Percentiles rank a stretch among this genome's conserved stretches.
Evolutionary conservation across 1,140 invertebrate species (phyloP).

Genomic region (Holotrichia oblita): DNA sequence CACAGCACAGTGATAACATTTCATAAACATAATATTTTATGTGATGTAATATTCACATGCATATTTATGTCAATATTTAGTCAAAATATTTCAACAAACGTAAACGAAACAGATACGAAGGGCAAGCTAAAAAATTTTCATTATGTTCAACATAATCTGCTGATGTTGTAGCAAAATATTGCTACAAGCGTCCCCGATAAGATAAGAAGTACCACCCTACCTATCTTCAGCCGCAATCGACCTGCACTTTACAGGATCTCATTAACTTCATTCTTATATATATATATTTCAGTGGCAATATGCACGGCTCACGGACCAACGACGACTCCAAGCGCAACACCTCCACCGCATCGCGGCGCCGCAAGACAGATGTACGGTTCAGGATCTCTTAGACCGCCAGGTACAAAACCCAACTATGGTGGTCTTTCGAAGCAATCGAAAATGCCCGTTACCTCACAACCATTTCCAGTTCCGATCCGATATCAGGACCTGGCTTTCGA

Average conservation of each 20-base stretch:
- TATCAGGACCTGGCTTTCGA: slow-evolving; percentile 46
- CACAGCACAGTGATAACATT: too few species aligned
- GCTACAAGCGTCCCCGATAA: too few species aligned
- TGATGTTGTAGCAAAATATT: too few species aligned
- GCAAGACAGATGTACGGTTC: slow-evolving; percentile 69
- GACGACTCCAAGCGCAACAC: slow-evolving; percentile 42
- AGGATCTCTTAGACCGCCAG: slow-evolving; percentile 63
- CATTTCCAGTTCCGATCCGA: slow-evolving; percentile 41
- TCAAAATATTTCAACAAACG: neutral
- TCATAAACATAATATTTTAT: too few species aligned
- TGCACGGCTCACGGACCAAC: slow-evolving; percentile 39
- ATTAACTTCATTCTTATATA: too few species aligned
- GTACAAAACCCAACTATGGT: slow-evolving; percentile 51
- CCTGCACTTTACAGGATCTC: too few species aligned
- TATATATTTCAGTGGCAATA: neutral
- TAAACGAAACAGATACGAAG: too few species aligned
- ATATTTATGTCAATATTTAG: neutral
- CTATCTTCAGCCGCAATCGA: too few species aligned
- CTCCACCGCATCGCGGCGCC: slow-evolving; percentile 64
- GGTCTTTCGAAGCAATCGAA: neutral
- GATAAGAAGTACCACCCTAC: too few species aligned
- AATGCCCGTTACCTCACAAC: slow-evolving; percentile 11
- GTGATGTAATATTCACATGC: too few species aligned
- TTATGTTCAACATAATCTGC: too few species aligned
- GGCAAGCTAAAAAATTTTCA: too few species aligned